These are phyloP conservation scores for Panagrolaimus sp. DNA, from an alignment of 1,140 invertebrate species.

Conservation along the genomic window DNA sequence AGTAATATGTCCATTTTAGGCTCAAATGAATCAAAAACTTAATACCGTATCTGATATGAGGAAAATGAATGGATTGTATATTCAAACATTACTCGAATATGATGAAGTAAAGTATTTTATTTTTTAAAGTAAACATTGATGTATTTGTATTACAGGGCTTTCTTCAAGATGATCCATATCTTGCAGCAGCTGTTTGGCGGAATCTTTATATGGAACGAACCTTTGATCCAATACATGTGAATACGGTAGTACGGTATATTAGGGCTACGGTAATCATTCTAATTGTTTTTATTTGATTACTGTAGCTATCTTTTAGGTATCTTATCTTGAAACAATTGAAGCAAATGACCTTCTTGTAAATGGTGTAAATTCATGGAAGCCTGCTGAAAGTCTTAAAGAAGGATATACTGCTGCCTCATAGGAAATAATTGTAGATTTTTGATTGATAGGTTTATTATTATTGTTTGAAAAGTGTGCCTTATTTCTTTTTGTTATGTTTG, in stretches of 20 bases:
- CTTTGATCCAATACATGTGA: constrained; percentile 30
- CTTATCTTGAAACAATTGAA: constrained; percentile 28
- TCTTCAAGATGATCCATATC: constrained; percentile 23
- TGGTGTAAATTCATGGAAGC: constrained; percentile 29
- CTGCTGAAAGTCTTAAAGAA: constrained; percentile 21
- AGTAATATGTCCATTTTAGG: neutral
- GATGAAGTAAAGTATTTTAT: constrained; percentile 26
- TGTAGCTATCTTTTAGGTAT: constrained; percentile 22
- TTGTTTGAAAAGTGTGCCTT: no score
- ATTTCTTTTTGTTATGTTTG: no score
- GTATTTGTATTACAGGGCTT: constrained; percentile 30
- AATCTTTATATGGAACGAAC: constrained; percentile 26
- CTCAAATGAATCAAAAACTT: constrained; percentile 24
- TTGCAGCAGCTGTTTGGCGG: constrained; percentile 37
- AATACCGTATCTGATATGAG: constrained; percentile 16
- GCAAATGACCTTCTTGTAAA: constrained; percentile 26
- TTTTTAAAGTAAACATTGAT: neutral
- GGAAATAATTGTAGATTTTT: no score
- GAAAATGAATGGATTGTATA: constrained; percentile 38
- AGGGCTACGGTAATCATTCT: constrained; percentile 31
- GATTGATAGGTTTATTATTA: no score
- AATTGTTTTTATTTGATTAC: neutral
- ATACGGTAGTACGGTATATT: constrained; percentile 34
- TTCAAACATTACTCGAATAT: constrained; percentile 38
- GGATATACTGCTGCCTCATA: neutral